These are phyloP conservation scores for Plumapathes pennacea DNA, from an alignment of 92 coral and sea anemone species.

Conservation along the genomic window DNA sequence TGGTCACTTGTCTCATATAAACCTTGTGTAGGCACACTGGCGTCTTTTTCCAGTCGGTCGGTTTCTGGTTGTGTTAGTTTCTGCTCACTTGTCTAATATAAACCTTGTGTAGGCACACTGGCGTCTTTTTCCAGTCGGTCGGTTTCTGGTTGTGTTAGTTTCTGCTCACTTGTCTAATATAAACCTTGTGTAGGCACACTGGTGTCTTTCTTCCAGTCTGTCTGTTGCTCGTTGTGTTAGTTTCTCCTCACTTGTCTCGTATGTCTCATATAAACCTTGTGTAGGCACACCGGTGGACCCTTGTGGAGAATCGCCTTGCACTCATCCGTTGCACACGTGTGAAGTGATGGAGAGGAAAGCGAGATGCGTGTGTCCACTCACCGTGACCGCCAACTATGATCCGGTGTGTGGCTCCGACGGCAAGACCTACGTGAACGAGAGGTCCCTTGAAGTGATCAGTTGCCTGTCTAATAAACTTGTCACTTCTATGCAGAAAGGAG, in stretches of 20 bases:
- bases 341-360: slow-evolving; percentile 40
- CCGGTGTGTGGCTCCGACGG: slow-evolving; percentile 88
- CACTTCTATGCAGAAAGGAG: slow-evolving; percentile 34
- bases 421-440: slow-evolving; percentile 49
- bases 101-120: no score
- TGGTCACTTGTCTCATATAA: not conserved
- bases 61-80: not conserved
- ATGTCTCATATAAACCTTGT: not conserved
- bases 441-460: slow-evolving; percentile 39
- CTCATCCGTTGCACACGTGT: slow-evolving; percentile 48
- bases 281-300: slow-evolving; percentile 6
- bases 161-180: no score
- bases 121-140: no score
- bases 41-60: not conserved
- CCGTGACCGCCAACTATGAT: slow-evolving; percentile 21
- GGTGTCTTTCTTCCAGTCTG: no score
- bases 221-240: no score
- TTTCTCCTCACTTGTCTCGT: no score
- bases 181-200: no score
- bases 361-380: slow-evolving; percentile 47
- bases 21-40: no score
- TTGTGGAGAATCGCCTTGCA: slow-evolving; percentile 22
- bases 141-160: no score
- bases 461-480: slow-evolving; percentile 40
- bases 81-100: not conserved